A percentile compares a stretch with the other conserved stretches of the same genome.
Evolutionary conservation across 2,888 invertebrate species (phyloP).

Genomic region (Monopis laevigella): DNA sequence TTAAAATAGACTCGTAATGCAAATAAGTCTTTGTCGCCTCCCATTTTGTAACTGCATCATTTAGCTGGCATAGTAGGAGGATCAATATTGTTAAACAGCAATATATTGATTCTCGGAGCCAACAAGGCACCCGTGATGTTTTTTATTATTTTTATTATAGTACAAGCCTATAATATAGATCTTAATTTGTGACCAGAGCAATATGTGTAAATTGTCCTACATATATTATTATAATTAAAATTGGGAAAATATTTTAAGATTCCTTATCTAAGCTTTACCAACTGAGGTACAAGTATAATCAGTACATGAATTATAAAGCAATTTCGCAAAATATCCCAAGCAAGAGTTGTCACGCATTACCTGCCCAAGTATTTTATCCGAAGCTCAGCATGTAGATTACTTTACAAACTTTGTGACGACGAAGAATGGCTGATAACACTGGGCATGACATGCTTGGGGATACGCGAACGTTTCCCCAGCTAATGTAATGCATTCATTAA

Average conservation of each 20-base stretch:
- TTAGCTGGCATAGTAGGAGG: too few species aligned
- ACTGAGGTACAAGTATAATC: neutral
- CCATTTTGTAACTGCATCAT: too few species aligned
- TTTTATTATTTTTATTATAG: neutral
- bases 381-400: slow-evolving; percentile 5
- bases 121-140: too few species aligned
- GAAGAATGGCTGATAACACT: slow-evolving; percentile 8
- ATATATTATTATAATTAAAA: too few species aligned
- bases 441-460: neutral
- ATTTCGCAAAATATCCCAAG: neutral
- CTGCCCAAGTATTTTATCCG: neutral
- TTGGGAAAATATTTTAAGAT: neutral
- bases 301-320: neutral
- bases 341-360: neutral
- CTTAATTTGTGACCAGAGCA: too few species aligned
- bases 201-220: too few species aligned
- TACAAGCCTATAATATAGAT: neutral
- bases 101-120: neutral
- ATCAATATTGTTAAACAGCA: too few species aligned
- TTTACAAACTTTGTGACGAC: slow-evolving; percentile 7
- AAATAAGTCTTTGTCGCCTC: too few species aligned
- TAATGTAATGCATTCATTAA: slow-evolving; percentile 8
- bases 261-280: too few species aligned
- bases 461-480: neutral
- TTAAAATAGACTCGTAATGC: too few species aligned